Base-by-base conservation (phyloP, 2,113 vertebrate species). In the Glareola pratincola region DNA sequence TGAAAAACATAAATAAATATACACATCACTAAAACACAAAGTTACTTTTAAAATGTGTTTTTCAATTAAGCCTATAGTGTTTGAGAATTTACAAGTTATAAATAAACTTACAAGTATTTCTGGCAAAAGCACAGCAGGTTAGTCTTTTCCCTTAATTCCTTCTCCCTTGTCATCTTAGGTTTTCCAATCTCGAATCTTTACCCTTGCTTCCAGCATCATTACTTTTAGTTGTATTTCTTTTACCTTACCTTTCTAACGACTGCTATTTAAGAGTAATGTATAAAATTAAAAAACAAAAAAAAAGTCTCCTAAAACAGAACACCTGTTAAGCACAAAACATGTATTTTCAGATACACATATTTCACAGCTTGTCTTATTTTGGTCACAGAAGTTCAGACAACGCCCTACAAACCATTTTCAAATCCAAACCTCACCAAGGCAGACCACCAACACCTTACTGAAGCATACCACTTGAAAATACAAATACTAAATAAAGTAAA, bases 1-100 rank as follows among this genome's bases (percentile, higher is more conserved):
- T 99, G 97, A 87, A 98, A 98, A 92, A 98, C 79, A 97, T 5
- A 91, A 93, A 91, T 15, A 93, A 3, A 81, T 10, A 88, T 2
- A 86, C 7, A 84, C 14, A 91, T 96, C 47, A 96, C 54, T 72
- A 50, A 81, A 88, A 68, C 64, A 24, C 3, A 9, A 63, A 78
- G 34, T 63, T 78, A 54, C 8, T 78, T 71, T 43, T 41, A 30
- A 66, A 91, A 83, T 1, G 2, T 30, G 8, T 36, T 17, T 60
- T 87, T 39, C 23, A 56, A 37, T 69, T 62, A 87, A 87, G 12
- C 9, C 26, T 50, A 48, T 2, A 37, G 4, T 14, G 2, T 53
- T 53, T 47, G 23, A 85, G 32, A 94, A 86, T 37, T 54, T 20
- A 3, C 3, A 11, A 73, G 19, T n/a, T 39, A 48, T 26, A 1